These are phyloP conservation scores for Drosophila bocki DNA, from an alignment of 1,140 invertebrate species.

Conservation along the genomic window DNA sequence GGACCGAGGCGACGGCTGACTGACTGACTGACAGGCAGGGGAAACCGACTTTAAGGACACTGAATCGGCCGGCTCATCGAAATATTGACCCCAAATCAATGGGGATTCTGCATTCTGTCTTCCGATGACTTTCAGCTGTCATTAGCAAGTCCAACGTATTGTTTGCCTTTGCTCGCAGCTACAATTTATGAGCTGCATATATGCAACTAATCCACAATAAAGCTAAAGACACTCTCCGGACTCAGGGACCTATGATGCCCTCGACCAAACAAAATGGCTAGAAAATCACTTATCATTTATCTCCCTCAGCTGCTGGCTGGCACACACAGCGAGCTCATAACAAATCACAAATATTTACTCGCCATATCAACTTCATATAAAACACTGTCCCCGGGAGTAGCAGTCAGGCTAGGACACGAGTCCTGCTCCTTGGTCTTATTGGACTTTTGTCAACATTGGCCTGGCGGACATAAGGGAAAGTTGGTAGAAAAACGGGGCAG, in stretches of 20 bases:
- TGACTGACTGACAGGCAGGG: slow-evolving; percentile 13
- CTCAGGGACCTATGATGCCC: not conserved
- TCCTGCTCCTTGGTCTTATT: slow-evolving; percentile 66
- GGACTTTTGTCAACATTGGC: slow-evolving; percentile 77
- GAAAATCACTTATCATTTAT: slow-evolving; percentile 83
- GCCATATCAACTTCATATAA: slow-evolving; percentile 80
- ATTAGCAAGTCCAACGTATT: slow-evolving; percentile 41
- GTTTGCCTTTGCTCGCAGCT: slow-evolving; percentile 36
- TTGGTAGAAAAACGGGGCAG: slow-evolving; percentile 34
- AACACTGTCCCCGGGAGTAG: slow-evolving; percentile 57
- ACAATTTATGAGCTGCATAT: slow-evolving; percentile 39
- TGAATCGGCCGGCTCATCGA: slow-evolving; percentile 21
- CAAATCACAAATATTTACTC: slow-evolving; percentile 84
- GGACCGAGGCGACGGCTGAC: slow-evolving; percentile 1
- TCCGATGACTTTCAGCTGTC: slow-evolving; percentile 40
- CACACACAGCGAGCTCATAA: slow-evolving; percentile 62
- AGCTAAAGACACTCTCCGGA: slow-evolving; percentile 23
- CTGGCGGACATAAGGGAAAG: slow-evolving; percentile 24
- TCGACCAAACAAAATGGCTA: slow-evolving; percentile 53
- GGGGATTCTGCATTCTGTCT: slow-evolving; percentile 13
- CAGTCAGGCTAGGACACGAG: slow-evolving; percentile 26
- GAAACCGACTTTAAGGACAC: not conserved
- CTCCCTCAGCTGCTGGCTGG: slow-evolving; percentile 53
- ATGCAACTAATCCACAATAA: slow-evolving; percentile 46
- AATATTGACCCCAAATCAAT: slow-evolving; percentile 5